phyloP scores from a whole-genome alignment of 2,797 vertebrate species.

The Hemibagrus guttatus region DNA sequence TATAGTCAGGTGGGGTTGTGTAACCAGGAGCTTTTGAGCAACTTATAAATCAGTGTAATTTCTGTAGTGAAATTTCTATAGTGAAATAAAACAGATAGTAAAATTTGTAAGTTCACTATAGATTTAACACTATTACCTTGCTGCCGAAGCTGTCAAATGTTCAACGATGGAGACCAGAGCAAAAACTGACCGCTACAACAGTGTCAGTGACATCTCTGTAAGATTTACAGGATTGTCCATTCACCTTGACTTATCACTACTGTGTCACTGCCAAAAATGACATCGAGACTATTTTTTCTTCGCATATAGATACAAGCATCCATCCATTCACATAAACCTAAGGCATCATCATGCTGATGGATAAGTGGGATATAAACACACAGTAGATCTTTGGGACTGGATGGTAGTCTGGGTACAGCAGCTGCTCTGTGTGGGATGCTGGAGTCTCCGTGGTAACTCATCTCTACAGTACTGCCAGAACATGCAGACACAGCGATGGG shows the following conservation, averaged over 20 bases:
- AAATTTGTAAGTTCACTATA: no score
- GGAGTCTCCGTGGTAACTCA: conserved; percentile 45
- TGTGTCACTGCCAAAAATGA: not conserved
- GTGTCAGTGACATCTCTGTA: not conserved
- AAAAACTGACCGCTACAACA: no score
- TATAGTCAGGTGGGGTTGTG: no score
- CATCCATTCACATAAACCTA: not conserved
- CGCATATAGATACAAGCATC: no score
- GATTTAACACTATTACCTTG: no score
- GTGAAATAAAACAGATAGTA: no score
- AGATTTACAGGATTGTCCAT: not conserved
- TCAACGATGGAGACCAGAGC: no score
- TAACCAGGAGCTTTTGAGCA: no score
- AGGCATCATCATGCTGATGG: conserved; percentile 30
- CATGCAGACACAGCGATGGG: conserved; percentile 55
- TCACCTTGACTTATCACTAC: not conserved
- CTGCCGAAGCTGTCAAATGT: no score
- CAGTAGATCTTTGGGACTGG: conserved; percentile 22
- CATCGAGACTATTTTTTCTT: not conserved
- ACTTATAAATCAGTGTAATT: no score
- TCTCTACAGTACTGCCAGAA: conserved; percentile 49
- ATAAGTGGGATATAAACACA: conserved; percentile 39
- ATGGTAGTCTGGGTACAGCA: conserved; percentile 30
- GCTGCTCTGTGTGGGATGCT: conserved; percentile 50
- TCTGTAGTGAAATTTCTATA: no score